Evolutionary conservation across 1,140 invertebrate species (phyloP).

Genomic region (Ceratosolen fusciceps): DNA sequence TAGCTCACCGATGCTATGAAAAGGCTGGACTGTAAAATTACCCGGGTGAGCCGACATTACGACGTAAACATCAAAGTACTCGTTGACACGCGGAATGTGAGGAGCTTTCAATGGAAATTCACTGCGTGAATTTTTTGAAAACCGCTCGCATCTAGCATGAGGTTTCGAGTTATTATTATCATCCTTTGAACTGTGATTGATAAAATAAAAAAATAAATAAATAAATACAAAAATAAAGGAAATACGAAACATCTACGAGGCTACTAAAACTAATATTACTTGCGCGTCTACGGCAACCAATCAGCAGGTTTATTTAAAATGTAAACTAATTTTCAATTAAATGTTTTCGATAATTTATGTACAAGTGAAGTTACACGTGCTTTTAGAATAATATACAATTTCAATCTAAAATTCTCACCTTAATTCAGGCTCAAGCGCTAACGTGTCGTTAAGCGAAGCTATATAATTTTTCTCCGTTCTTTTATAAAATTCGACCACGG

Average conservation of each 20-base stretch:
- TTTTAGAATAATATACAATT: too few species aligned
- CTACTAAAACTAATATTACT: too few species aligned
- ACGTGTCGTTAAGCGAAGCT: conserved; percentile 76
- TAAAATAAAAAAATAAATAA: neutral
- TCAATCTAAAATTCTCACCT: conserved; percentile 31
- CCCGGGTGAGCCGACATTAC: conserved; percentile 75
- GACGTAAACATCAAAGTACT: conserved; percentile 74
- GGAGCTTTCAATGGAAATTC: conserved; percentile 59
- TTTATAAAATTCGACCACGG: conserved; percentile 76
- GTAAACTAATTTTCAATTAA: neutral
- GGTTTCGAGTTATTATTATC: conserved; percentile 56
- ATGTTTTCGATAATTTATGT: neutral
- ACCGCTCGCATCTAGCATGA: conserved; percentile 52
- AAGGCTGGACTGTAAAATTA: conserved; percentile 72
- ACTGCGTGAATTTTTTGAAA: neutral
- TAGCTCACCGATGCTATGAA: conserved; percentile 45
- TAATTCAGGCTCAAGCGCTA: conserved; percentile 67
- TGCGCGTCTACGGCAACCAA: too few species aligned
- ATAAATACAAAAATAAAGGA: too few species aligned
- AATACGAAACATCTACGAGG: too few species aligned
- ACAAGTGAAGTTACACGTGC: neutral
- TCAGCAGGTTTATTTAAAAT: neutral
- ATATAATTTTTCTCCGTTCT: conserved; percentile 73
- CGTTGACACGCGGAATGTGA: conserved; percentile 62
- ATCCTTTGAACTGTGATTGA: conserved; percentile 50